These are phyloP conservation scores for Galaxea fascicularis DNA, from an alignment of 92 coral and sea anemone genomes.

Conservation along the genomic window DNA sequence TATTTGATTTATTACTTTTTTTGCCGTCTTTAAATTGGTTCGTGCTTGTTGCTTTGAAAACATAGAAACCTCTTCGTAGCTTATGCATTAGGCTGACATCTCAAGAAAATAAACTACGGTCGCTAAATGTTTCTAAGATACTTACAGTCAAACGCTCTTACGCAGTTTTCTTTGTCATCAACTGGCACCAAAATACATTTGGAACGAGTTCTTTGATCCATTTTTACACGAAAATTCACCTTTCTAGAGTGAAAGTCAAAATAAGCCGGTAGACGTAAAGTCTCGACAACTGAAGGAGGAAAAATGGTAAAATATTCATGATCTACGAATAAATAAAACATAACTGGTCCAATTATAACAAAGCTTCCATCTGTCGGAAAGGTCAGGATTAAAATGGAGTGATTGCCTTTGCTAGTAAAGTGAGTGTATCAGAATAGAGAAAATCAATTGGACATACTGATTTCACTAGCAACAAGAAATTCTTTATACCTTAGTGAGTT, in stretches of 20 bases:
- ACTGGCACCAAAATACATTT: conserved; percentile 78
- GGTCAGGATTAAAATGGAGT: not conserved
- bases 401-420: not conserved
- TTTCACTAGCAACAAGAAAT: too few relatives aligned
- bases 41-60: not conserved
- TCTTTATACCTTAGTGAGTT: not conserved
- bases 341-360: not conserved
- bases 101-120: too few relatives aligned
- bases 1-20: too few relatives aligned
- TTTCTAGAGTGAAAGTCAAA: not conserved
- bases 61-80: not conserved
- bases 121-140: conserved; percentile 8
- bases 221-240: not conserved
- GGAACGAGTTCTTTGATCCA: not conserved
- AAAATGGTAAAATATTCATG: conserved; percentile 33
- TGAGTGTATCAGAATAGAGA: not conserved
- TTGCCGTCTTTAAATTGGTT: not conserved
- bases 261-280: too few relatives aligned
- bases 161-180: conserved; percentile 86
- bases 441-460: too few relatives aligned
- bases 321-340: conserved; percentile 2
- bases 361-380: not conserved
- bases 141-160: conserved; percentile 93
- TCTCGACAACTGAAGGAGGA: not conserved
- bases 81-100: not conserved